phyloP scores from a whole-genome alignment of 30 jellyfish, hydroid and myxozoan genomes.

The Rhopilema esculentum region DNA sequence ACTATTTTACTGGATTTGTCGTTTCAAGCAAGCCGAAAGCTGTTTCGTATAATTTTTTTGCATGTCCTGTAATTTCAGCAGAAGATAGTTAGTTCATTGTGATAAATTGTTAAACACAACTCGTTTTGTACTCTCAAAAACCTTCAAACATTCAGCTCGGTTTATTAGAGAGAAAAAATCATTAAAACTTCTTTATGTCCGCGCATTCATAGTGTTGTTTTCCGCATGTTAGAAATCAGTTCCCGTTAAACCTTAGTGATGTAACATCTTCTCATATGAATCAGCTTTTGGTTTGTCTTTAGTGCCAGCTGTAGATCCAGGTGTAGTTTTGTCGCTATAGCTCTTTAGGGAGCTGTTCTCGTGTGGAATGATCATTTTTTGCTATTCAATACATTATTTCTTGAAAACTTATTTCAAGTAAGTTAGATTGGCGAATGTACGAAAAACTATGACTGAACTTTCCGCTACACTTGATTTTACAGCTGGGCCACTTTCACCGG shows the following conservation, averaged over 20 bases:
- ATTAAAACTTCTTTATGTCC: neutral
- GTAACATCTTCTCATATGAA: neutral
- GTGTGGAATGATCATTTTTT: neutral
- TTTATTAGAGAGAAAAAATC: neutral
- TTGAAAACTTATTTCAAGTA: neutral
- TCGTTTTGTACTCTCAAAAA: neutral
- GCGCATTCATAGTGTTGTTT: neutral
- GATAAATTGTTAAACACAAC: neutral
- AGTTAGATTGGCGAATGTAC: too few relatives aligned
- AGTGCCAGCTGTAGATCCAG: neutral
- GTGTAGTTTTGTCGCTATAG: neutral
- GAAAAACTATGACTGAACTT: too few relatives aligned
- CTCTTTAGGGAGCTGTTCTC: neutral
- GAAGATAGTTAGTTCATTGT: too few relatives aligned
- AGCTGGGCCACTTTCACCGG: neutral
- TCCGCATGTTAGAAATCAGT: neutral
- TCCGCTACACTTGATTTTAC: neutral
- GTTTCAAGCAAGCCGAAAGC: neutral
- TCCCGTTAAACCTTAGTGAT: neutral
- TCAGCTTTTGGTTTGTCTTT: neutral
- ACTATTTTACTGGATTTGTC: constrained; percentile 9
- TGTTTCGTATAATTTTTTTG: too few relatives aligned
- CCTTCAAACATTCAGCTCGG: neutral
- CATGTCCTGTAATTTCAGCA: too few relatives aligned
- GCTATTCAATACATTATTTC: neutral